phyloP scores from a whole-genome alignment of 35 echinoderm and acorn worm genomes.

The Heliocidaris tuberculata region DNA sequence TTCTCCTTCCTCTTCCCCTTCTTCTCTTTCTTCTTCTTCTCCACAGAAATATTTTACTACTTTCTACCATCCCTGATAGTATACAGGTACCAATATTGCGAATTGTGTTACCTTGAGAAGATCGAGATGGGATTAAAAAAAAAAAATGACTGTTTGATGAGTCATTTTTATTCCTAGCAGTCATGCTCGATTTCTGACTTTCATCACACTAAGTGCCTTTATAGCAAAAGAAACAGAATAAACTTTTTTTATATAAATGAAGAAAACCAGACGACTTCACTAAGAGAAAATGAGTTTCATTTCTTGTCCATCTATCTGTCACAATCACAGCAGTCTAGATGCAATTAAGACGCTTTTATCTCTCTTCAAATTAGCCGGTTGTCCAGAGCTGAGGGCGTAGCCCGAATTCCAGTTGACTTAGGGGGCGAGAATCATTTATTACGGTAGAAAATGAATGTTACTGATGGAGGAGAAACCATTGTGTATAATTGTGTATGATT shows the following conservation, averaged over 20 bases:
- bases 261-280: background rate
- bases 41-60: too few relatives aligned
- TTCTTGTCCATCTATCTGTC: slow-evolving; percentile 28
- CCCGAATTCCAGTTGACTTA: background rate
- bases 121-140: too few relatives aligned
- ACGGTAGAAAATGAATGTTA: background rate
- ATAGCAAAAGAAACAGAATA: background rate
- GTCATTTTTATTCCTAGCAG: background rate
- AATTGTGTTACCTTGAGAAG: too few relatives aligned
- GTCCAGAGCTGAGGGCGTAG: background rate
- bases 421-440: background rate
- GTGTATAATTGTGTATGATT: background rate
- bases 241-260: background rate
- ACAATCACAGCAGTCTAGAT: slow-evolving; percentile 40
- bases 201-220: background rate
- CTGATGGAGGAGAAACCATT: background rate
- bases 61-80: too few relatives aligned
- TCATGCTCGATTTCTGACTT: background rate
- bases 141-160: background rate
- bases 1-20: background rate
- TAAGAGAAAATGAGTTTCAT: background rate
- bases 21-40: background rate
- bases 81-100: too few relatives aligned
- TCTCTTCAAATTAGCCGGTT: slow-evolving; percentile 24
- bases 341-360: slow-evolving; percentile 30